A percentile compares a stretch with the other conserved stretches of the same genome.
These are phyloP conservation scores for Drosophila sulfurigaster DNA, from an alignment of 1,140 invertebrate species.

Conservation along the genomic window DNA sequence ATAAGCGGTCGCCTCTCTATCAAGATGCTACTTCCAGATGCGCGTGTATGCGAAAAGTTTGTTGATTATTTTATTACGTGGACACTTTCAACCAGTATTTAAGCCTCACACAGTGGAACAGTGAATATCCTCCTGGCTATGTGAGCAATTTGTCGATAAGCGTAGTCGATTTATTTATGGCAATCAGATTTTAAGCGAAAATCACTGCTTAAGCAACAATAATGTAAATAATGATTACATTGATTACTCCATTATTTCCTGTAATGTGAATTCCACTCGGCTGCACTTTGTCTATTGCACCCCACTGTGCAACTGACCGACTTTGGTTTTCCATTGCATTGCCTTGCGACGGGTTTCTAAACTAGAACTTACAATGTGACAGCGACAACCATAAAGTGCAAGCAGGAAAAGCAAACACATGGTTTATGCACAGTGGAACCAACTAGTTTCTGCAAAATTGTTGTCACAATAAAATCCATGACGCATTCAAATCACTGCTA, in stretches of 20 bases:
- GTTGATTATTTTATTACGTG: neutral
- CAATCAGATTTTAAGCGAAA: neutral
- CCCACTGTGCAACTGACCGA: constrained; percentile 23
- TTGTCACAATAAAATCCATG: neutral
- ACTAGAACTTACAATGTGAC: constrained; percentile 17
- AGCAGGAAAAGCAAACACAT: neutral
- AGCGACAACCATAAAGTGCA: constrained; percentile 18
- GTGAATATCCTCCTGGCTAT: too few species aligned
- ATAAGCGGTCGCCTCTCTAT: neutral
- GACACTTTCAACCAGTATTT: neutral
- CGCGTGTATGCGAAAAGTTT: neutral
- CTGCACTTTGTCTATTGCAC: neutral
- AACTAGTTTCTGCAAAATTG: neutral
- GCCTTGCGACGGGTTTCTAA: constrained; percentile 12
- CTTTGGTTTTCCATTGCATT: neutral
- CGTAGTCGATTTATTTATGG: neutral
- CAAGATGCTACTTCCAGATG: constrained; percentile 17
- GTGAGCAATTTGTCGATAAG: too few species aligned
- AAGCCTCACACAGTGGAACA: neutral
- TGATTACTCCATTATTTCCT: constrained; percentile 4
- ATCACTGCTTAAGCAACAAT: neutral
- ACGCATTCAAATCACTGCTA: too few species aligned
- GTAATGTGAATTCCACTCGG: neutral
- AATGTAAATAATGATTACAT: neutral
- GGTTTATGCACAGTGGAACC: constrained; percentile 22